phyloP scores from a whole-genome alignment of 2,888 invertebrate species.

The Horisme vitalbata region DNA sequence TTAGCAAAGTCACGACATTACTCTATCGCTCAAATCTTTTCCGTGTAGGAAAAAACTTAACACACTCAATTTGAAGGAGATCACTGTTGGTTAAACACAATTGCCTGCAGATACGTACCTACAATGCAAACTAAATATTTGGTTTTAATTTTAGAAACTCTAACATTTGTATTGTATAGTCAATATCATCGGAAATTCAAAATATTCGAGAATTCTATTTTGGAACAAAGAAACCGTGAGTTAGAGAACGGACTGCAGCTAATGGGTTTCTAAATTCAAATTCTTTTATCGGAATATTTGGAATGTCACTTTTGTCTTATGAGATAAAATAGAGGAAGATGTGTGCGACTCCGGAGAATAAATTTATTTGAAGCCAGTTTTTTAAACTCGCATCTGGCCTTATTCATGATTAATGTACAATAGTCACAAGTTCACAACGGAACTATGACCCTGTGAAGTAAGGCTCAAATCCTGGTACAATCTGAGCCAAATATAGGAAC shows the following conservation, averaged over 20 bases:
- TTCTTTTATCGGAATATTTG: conserved; percentile 29
- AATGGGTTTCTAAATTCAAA: conserved; percentile 38
- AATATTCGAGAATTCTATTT: conserved; percentile 13
- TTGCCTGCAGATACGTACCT: conserved; percentile 18
- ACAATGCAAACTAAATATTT: conserved; percentile 29
- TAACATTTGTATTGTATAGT: conserved; percentile 13
- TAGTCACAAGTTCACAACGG: no score
- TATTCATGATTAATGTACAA: conserved; percentile 21
- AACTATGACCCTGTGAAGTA: no score
- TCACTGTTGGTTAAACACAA: conserved; percentile 25
- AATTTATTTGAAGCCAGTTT: no score
- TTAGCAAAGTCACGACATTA: conserved; percentile 4
- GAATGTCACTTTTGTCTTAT: conserved; percentile 14
- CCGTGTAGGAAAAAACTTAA: conserved; percentile 24
- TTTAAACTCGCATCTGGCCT: background rate
- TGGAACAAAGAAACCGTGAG: conserved; percentile 30
- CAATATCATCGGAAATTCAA: conserved; percentile 11
- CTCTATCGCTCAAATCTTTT: conserved; percentile 6
- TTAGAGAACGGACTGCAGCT: conserved; percentile 28
- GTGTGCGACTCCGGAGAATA: no score
- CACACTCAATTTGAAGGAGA: conserved; percentile 27
- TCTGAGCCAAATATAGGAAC: no score
- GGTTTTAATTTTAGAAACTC: conserved; percentile 20
- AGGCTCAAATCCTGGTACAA: no score
- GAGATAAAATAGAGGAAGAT: background rate